A percentile compares a stretch with the other conserved stretches of the same genome.
Evolutionary conservation across 1,140 invertebrate genomes (phyloP).

Genomic region (Whitmania pigra): DNA sequence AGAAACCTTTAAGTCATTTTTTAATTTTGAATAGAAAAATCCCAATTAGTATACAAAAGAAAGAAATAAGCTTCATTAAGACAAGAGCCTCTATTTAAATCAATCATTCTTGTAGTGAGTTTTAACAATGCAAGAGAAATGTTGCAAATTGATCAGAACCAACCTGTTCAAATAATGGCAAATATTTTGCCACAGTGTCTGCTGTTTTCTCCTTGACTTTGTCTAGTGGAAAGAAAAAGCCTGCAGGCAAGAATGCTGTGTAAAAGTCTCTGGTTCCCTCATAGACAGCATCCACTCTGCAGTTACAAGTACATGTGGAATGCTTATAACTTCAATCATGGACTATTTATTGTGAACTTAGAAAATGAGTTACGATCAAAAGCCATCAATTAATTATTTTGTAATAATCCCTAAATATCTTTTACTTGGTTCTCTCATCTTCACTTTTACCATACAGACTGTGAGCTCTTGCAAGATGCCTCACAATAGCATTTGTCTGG

Average conservation of each 20-base stretch:
- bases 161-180: slow-evolving; percentile 12
- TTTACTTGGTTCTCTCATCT: slow-evolving; percentile 9
- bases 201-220: neutral
- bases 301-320: neutral
- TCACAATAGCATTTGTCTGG: slow-evolving; percentile 14
- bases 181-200: neutral
- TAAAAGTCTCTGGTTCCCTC: slow-evolving; percentile 15
- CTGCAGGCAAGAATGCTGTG: neutral
- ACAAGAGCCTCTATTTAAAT: too few relatives aligned
- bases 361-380: neutral
- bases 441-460: neutral
- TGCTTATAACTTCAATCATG: neutral
- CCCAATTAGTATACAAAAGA: too few relatives aligned
- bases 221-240: neutral
- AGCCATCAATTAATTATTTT: too few relatives aligned
- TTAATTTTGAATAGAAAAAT: too few relatives aligned
- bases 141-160: too few relatives aligned
- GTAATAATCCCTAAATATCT: neutral
- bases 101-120: too few relatives aligned
- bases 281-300: slow-evolving; percentile 4
- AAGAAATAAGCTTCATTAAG: too few relatives aligned
- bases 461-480: slow-evolving; percentile 8
- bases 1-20: too few relatives aligned
- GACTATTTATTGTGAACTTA: neutral
- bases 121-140: too few relatives aligned